Conservation (phyloP, 2,888 invertebrate species). For the Sarcophaga rosellei region DNA sequence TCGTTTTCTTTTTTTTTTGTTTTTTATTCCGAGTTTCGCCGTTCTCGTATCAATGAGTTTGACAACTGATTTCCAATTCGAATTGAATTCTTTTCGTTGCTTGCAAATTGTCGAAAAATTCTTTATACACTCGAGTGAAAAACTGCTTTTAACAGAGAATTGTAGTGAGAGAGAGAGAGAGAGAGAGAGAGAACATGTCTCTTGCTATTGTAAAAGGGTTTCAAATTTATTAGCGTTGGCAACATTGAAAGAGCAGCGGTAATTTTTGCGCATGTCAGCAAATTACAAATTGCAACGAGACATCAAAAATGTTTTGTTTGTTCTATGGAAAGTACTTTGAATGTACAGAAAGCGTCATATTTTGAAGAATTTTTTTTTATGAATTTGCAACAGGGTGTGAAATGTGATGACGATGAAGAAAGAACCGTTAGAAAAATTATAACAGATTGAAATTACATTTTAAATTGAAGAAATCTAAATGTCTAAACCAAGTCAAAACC, state of each 20-base stretch:
- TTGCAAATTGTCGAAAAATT: slow-evolving; percentile 48
- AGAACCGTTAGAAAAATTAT: slow-evolving; percentile 16
- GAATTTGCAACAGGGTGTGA: slow-evolving; percentile 70
- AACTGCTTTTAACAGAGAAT: slow-evolving; percentile 9
- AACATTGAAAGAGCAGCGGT: slow-evolving; percentile 68
- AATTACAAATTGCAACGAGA: slow-evolving; percentile 56
- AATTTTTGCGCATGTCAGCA: slow-evolving; percentile 77
- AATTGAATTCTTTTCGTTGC: slow-evolving; percentile 40
- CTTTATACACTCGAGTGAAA: slow-evolving; percentile 48
- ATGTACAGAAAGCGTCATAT: not conserved
- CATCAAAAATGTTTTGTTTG: not conserved
- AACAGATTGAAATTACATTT: not conserved
- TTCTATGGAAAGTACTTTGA: too few relatives aligned
- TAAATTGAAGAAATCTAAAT: too few relatives aligned
- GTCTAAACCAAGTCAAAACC: too few relatives aligned
- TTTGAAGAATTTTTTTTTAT: slow-evolving; percentile 3
- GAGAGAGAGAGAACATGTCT: slow-evolving; percentile 14
- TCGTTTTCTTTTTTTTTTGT: not conserved
- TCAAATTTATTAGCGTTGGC: slow-evolving; percentile 49
- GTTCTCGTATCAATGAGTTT: slow-evolving; percentile 68
- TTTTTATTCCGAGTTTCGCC: slow-evolving; percentile 40
- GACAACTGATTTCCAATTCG: slow-evolving; percentile 68
- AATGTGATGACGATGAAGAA: not conserved
- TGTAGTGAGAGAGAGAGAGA: not conserved
- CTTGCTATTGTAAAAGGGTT: not conserved